Evolutionary conservation across 2,113 vertebrate genomes (phyloP).

Genomic region (Petrocephalus zakoni): DNA sequence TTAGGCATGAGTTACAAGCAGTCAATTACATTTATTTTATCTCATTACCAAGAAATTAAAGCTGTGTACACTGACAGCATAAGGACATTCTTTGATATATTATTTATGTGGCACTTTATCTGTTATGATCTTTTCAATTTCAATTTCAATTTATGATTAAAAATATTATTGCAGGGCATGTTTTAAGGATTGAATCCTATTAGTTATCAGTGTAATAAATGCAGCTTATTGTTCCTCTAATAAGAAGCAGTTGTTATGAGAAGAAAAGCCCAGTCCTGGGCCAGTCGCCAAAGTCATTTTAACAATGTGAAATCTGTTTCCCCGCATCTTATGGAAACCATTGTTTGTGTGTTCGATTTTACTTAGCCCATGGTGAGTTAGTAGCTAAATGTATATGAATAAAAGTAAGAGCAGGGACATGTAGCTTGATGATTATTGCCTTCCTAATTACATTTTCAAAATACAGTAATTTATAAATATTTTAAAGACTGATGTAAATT

Average conservation of each 20-base stretch:
- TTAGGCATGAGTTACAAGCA: not conserved
- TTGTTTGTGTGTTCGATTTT: constrained; percentile 45
- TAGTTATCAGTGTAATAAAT: constrained; percentile 44
- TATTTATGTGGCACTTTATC: not conserved
- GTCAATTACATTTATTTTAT: not conserved
- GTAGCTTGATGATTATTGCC: not conserved
- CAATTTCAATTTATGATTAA: not conserved
- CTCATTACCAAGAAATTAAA: not conserved
- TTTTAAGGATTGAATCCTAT: constrained; percentile 33
- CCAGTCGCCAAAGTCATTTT: constrained; percentile 60
- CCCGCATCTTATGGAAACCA: constrained; percentile 50
- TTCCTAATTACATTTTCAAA: not conserved
- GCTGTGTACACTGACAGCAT: not conserved
- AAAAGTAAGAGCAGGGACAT: not conserved
- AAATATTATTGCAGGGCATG: constrained; percentile 35
- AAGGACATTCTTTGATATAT: not conserved
- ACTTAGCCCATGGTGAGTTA: not conserved
- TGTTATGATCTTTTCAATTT: not conserved
- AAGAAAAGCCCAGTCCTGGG: constrained; percentile 67
- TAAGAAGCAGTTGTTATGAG: constrained; percentile 62
- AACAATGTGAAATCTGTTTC: constrained; percentile 59
- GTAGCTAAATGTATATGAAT: not conserved
- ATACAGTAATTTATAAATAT: not conserved
- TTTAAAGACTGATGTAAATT: not conserved
- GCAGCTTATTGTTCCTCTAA: constrained; percentile 58